Percentiles rank a stretch among this genome's conserved stretches.
Evolutionary conservation across 2,797 vertebrate species (phyloP).

Genomic region (Intellagama lesueurii): DNA sequence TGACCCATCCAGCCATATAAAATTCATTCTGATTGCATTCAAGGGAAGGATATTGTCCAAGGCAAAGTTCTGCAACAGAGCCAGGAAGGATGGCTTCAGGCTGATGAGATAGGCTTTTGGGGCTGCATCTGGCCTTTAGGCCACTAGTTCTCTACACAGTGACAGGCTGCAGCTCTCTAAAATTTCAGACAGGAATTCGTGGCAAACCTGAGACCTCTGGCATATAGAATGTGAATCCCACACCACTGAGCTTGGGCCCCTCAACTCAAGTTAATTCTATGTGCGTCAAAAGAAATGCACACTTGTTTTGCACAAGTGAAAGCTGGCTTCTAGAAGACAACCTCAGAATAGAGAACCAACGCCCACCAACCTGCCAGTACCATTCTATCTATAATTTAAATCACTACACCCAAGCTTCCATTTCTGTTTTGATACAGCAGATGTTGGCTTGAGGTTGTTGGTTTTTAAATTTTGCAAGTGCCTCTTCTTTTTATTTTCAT

Average conservation of each 20-base stretch:
- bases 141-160: not conserved
- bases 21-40: too few species aligned
- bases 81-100: not conserved
- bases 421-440: not conserved
- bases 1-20: not conserved
- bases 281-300: not conserved
- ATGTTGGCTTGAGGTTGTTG: not conserved
- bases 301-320: not conserved
- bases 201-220: not conserved
- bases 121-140: not conserved
- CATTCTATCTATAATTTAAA: not conserved
- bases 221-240: not conserved
- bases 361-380: not conserved
- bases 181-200: not conserved
- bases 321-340: not conserved
- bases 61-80: not conserved
- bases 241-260: not conserved
- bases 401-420: not conserved
- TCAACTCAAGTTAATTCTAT: not conserved
- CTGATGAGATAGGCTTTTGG: not conserved
- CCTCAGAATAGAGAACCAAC: constrained; percentile 1
- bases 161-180: not conserved
- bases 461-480: not conserved
- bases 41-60: too few species aligned
- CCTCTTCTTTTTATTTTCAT: not conserved